Base-by-base conservation (phyloP, 1,140 invertebrate genomes). In the Heterodera carotae region DNA sequence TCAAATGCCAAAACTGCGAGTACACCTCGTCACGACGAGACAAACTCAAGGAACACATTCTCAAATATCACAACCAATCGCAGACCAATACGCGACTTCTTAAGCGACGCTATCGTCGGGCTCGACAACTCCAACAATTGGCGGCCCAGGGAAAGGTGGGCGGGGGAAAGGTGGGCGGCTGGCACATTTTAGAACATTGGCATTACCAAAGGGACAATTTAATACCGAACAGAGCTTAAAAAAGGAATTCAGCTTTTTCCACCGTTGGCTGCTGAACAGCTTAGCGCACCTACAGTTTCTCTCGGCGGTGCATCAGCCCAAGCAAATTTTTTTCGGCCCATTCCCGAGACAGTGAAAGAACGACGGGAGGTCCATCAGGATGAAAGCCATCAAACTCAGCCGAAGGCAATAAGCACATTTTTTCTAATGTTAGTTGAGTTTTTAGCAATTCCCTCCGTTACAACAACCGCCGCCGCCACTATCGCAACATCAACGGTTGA, bases 41-140 rank as follows among this genome's bases (percentile, higher is more conserved):
- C 86, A 92, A 92, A 85, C 84, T 92, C 8, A 92, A 92, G 82
- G 91, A 92, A 82, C 92, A 92, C 84, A 89, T 91, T 72, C 87
- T 89, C 27, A 90, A 91, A 80, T 91, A 92, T 86, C 92, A 92
- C 84, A 87, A 75, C 48, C 62, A 78, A 62, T 72, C 75, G 6
- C 68, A 39, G 12, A 66, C 67, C n/a, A 76, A 59, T 31, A 60
- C 34, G n/a, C 43, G 67, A 66, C 69, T 62, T 29, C 59, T 74
- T 12, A 77, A 71, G 25, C 64, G 77, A 25, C 48, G 74, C n/a
- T 73, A 78, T 78, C 73, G 82, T 8, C 74, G 82, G 25, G 79
- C 79, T 22, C 69, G 81, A 2, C 82, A 83, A 75, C 43, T 83
- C 3, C 81, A 81, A 34, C 78, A 83, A 69, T 68, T 83, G 66